phyloP scores from a whole-genome alignment of 2,888 invertebrate genomes.

The Homarus gammarus region DNA sequence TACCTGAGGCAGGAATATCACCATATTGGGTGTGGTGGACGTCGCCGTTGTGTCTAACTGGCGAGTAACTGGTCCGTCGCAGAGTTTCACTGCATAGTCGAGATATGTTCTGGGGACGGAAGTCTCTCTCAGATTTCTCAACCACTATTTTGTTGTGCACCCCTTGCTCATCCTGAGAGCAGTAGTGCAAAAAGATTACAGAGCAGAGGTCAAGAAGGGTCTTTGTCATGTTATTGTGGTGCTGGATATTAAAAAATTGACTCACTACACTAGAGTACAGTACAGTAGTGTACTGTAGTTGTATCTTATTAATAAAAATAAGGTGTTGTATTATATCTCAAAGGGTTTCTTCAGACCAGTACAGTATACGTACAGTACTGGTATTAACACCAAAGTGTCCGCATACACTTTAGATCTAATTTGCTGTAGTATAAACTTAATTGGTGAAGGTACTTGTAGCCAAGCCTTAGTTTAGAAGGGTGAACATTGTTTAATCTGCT shows the following conservation, averaged over 20 bases:
- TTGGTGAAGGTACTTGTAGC: too few species aligned
- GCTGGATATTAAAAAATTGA: background rate
- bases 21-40: background rate
- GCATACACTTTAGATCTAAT: too few species aligned
- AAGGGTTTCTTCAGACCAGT: too few species aligned
- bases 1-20: conserved; percentile 19
- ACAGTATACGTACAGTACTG: too few species aligned
- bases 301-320: too few species aligned
- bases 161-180: background rate
- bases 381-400: too few species aligned
- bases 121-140: background rate
- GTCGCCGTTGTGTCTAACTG: conserved; percentile 7
- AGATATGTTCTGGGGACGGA: conserved; percentile 25
- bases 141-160: background rate
- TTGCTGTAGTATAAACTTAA: too few species aligned
- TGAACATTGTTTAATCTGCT: too few species aligned
- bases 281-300: background rate
- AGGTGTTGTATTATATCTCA: too few species aligned
- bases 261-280: background rate
- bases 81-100: conserved; percentile 24
- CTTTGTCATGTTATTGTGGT: background rate
- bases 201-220: background rate
- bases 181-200: too few species aligned
- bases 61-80: background rate
- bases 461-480: too few species aligned